phyloP scores from a whole-genome alignment of 2,888 invertebrate species.

The Rambutsinella grinnellia region DNA sequence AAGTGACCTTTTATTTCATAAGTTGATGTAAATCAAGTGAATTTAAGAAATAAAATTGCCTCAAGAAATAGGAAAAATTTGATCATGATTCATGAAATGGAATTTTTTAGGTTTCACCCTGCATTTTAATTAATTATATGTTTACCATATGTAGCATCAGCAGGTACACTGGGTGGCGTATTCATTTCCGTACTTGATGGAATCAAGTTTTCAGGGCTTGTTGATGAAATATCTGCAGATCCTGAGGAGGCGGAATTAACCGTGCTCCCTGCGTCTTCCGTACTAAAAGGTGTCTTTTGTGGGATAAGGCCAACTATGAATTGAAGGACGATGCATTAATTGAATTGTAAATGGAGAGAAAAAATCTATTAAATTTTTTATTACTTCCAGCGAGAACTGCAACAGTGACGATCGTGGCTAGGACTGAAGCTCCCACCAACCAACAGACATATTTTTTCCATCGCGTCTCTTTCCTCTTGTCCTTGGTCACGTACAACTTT shows the following conservation, averaged over 20 bases:
- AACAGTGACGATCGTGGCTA: constrained; percentile 78
- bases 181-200: constrained; percentile 39
- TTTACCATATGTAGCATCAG: constrained; percentile 47
- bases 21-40: no score
- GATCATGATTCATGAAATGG: no score
- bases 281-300: constrained; percentile 55
- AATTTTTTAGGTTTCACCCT: no score
- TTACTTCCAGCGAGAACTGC: constrained; percentile 83
- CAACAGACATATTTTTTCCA: constrained; percentile 79
- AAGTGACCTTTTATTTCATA: no score
- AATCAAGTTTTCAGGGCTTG: constrained; percentile 38
- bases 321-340: neutral
- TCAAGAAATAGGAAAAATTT: no score
- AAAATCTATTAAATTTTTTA: neutral
- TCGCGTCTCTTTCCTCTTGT: constrained; percentile 78
- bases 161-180: constrained; percentile 33
- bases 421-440: constrained; percentile 77
- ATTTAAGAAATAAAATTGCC: no score
- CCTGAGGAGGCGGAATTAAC: constrained; percentile 32
- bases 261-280: constrained; percentile 49
- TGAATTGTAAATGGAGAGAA: neutral
- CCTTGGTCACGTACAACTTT: constrained; percentile 85
- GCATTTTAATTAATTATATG: no score
- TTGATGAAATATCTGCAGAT: constrained; percentile 27
- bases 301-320: constrained; percentile 62